These are phyloP conservation scores for Sander lucioperca DNA, from an alignment of 2,113 vertebrate genomes.

Conservation along the genomic window DNA sequence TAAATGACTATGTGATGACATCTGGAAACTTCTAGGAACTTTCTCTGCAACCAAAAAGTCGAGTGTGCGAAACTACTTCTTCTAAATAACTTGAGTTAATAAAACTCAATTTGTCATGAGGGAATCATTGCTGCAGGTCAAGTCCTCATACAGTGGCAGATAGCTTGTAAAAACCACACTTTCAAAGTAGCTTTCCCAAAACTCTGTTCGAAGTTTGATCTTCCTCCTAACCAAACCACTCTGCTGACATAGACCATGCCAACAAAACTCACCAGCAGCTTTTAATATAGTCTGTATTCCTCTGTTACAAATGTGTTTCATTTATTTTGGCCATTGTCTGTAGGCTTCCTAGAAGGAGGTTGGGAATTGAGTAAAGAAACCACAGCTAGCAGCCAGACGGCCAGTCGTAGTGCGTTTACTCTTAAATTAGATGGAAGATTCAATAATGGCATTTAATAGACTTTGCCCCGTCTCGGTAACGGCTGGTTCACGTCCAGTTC, in stretches of 20 bases:
- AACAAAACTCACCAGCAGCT: conserved; percentile 20
- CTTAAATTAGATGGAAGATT: conserved; percentile 71
- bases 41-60: conserved; percentile 15
- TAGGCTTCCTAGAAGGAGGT: conserved; percentile 33
- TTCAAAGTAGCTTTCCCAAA: conserved; percentile 6
- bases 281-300: conserved; percentile 17
- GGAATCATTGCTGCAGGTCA: conserved; percentile 15
- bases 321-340: conserved; percentile 39
- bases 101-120: conserved; percentile 34
- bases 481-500: conserved; percentile 74
- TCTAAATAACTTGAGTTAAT: conserved; percentile 19
- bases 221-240: background rate
- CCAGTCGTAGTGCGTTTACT: conserved; percentile 43
- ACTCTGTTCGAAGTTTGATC: conserved; percentile 10
- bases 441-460: conserved; percentile 76
- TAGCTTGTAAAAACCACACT: conserved; percentile 28
- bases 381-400: conserved; percentile 36
- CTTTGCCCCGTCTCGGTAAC: conserved; percentile 53
- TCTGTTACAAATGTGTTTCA: conserved; percentile 48
- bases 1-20: conserved; percentile 39
- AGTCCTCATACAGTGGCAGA: conserved; percentile 19
- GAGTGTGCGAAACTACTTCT: conserved; percentile 18
- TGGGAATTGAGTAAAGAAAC: conserved; percentile 34
- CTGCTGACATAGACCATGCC: background rate
- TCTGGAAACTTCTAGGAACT: conserved; percentile 49